phyloP scores from a whole-genome alignment of 2,888 invertebrate genomes.

The Alentia gelatinosa region DNA sequence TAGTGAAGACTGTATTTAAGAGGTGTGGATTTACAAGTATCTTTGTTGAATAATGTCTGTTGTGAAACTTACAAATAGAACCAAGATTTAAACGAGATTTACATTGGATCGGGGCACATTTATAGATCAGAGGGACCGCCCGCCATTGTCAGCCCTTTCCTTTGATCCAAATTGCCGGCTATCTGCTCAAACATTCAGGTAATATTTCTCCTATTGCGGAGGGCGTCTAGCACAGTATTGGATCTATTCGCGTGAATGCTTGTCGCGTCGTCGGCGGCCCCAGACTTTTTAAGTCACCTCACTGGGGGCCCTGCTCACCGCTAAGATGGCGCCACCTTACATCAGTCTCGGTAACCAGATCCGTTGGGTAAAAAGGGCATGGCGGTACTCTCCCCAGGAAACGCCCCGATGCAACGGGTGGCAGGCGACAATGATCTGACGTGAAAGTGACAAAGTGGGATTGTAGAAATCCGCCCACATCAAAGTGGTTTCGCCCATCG shows the following conservation, averaged over 20 bases:
- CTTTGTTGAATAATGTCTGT: no score
- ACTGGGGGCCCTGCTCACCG: background rate
- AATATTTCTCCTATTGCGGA: no score
- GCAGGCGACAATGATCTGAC: background rate
- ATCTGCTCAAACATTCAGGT: background rate
- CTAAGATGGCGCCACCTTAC: background rate
- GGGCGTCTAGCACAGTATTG: no score
- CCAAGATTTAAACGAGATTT: no score
- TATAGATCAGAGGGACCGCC: background rate
- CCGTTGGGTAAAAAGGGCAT: background rate
- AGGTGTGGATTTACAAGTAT: no score
- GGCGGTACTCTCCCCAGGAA: no score
- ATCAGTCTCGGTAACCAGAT: background rate
- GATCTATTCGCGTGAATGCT: no score
- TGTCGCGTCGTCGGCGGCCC: background rate
- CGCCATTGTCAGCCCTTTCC: background rate
- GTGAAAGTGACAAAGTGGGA: background rate
- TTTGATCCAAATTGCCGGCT: background rate
- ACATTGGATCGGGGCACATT: no score
- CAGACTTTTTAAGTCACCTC: background rate
- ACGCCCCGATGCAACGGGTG: background rate
- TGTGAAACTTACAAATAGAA: no score
- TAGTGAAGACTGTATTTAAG: no score
- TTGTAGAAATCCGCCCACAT: background rate
- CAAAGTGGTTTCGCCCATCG: background rate